Evolutionary conservation across 2,888 invertebrate species (phyloP), one percentile per base, ranked within the genome.

Genomic region (Pammene fasciana): DNA sequence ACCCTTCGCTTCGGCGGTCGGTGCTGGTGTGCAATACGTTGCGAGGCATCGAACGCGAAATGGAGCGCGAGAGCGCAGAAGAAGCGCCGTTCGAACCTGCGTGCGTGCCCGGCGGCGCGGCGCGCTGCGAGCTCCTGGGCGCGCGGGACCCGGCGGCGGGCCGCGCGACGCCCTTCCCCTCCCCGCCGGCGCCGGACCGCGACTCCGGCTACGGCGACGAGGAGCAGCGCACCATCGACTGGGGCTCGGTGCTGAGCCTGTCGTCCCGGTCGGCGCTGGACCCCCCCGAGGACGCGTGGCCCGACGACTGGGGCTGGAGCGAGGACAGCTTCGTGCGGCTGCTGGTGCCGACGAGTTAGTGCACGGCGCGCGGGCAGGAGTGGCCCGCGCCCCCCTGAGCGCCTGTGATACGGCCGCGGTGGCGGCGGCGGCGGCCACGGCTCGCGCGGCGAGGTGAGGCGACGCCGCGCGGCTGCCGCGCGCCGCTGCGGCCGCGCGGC

Each of bases 1-100:
- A 98, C 86, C 97, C 98, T 54, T 97, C 97, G 72, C 93, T 98
- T 71, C 94, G 97, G 79, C 95, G 97, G 73, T 98, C 97, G 59
- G 98, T 98, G 83, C 95, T 98, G 73, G 98, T 98, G 81, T 97
- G 97, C 93, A 98, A 98, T 89, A 98, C 98, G 68, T 87, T 98
- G 75, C 95, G 97, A 84, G 95, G 96, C 85, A 96, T 98, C 82
- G 98, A 98, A 89, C 94, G 96, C 67, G 98, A 98, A 90, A 96
- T 98, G 94, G 97, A 97, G 86, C 91, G 94, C 71, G 95, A 95
- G 85, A 93, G 84, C 78, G 93, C 83, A 65, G 92, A 94, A 75
- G 94, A 94, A 83, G 89, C 93, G 75, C 94, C 94, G 50, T 82
- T 88, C 81, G 89, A 93, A 82, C 76, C 81, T 68, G 80, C 86